Evolutionary conservation across 2,888 invertebrate genomes (phyloP), one percentile per base, ranked within the genome.

Genomic region (Cephus nigrinus): DNA sequence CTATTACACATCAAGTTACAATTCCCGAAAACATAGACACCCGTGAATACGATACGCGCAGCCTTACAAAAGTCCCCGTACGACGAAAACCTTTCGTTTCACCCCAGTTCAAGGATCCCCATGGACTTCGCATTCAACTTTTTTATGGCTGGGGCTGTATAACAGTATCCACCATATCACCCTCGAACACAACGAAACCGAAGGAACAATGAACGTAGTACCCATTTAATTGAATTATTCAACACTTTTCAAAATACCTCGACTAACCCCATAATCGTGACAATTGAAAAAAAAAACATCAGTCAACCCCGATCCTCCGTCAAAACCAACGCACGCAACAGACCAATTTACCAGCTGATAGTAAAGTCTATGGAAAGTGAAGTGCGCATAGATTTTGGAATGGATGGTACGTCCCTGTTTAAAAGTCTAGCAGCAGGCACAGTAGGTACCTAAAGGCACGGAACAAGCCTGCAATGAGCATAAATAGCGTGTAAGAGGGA

Each of bases 1-100:
- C 82, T 90, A 90, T 85, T 84, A 84, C 83, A 90, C 88, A 86
- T 87, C 87, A 83, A 90, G 85, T 87, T 90, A 90, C 90, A 86
- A 89, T 90, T 90, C 87, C 87, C 88, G 87, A 90, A 90, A 90
- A 89, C 85, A 86, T 88, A 90, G 87, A 87, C 12, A 33, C 12
- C 87, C 85, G 81, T 83, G 82, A 89, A 90, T 83, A 86, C 84
- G 89, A 90, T 87, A 88, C 84, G 83, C 79, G 90, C 89, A 90
- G 87, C 90, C 90, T 79, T 90, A 90, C 83, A 86, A 90, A 83
- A 69, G 83, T 80, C 68, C 82, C 78, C 82, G 74, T 79, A 83
- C 73, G 75, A 74, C 79, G 76, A 81, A 76, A 83, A 78, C 77
- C 77, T 83, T 82, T 82, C 81, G 74, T 81, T 81, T 80, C 79